Evolutionary conservation across 35 echinoderm and acorn worm species (phyloP), one percentile per base, ranked within the genome.

Genomic region (Apostichopus japonicus): DNA sequence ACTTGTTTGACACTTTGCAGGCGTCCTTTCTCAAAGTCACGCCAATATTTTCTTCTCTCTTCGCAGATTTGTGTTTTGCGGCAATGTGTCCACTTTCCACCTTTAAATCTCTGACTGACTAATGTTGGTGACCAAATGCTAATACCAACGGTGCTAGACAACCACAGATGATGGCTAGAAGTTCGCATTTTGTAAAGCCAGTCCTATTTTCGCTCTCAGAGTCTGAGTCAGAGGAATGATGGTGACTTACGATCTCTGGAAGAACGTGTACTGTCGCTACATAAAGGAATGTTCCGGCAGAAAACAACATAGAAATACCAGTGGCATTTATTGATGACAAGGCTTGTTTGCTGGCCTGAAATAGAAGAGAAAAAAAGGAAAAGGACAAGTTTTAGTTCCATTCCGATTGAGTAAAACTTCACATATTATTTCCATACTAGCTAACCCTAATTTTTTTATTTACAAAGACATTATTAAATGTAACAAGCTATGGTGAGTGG

Each of bases 251-350:
- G 54, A 99, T 96, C 83, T 99, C 97, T 67, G 97, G 97, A 83
- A 99, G 92, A 81, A 99, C 97, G 82, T 99, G 97, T 56, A 99
- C 97, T 67, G 97, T 99, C 17, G 97, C 97, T 83, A 99, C 97
- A 77, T 99, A 99, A 25, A 99, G 93, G 93, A 99, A 99, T 75
- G 97, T 99, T 3, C 97, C 97, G 10, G 97, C 97, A 71, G 97
- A 99, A 89, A 99, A 99, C 22, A 99, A 90, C 97, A 99, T 99
- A 19, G 97, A 96, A 80, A 99, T 92, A 55, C 97, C 97, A 65
- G 97, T 99, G 15, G 97, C 97, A 90, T 99, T 99, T 61, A 99
- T 82, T 27, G 97, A 91, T 55, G 93, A 93, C 54, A 99, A 90
- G 16, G 97, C 94, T 87, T 99, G 90, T 91, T 99, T 99, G 80